phyloP scores from a whole-genome alignment of 2,797 vertebrate genomes.

The Myotis myotis region DNA sequence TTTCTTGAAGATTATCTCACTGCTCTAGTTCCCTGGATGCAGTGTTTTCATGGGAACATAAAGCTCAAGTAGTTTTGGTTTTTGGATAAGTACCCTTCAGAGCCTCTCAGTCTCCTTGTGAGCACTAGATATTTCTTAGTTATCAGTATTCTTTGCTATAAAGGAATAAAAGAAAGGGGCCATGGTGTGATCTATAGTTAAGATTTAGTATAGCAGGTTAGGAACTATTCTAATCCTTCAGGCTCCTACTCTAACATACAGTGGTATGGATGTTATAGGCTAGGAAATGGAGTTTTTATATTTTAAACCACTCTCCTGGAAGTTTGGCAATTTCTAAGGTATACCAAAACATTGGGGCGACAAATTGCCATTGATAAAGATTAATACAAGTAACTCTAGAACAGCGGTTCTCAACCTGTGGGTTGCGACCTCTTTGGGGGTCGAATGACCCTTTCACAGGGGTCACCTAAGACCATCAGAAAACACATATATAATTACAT shows the following conservation, averaged over 20 bases:
- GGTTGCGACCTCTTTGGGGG: too few relatives aligned
- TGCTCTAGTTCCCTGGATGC: background rate
- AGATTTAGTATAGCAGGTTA: background rate
- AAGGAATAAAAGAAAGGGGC: background rate
- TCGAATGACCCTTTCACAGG: too few relatives aligned
- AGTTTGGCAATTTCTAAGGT: slow-evolving; percentile 32
- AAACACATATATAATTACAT: too few relatives aligned
- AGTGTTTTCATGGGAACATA: slow-evolving; percentile 20
- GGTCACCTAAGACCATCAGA: too few relatives aligned
- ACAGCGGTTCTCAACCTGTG: too few relatives aligned
- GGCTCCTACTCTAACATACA: background rate
- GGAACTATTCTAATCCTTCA: background rate
- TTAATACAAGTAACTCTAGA: slow-evolving; percentile 27
- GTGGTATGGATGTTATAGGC: background rate
- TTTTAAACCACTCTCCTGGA: slow-evolving; percentile 7
- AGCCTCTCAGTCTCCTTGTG: background rate
- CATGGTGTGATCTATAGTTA: background rate
- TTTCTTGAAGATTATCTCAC: background rate
- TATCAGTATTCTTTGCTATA: slow-evolving; percentile 23
- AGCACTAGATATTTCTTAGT: background rate
- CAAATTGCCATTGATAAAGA: background rate
- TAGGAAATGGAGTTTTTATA: background rate
- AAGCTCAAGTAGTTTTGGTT: background rate
- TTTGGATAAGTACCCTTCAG: background rate
- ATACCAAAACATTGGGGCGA: background rate